Conservation (phyloP, 2,113 vertebrate genomes). For the Machaerirhynchus nigripectus region DNA sequence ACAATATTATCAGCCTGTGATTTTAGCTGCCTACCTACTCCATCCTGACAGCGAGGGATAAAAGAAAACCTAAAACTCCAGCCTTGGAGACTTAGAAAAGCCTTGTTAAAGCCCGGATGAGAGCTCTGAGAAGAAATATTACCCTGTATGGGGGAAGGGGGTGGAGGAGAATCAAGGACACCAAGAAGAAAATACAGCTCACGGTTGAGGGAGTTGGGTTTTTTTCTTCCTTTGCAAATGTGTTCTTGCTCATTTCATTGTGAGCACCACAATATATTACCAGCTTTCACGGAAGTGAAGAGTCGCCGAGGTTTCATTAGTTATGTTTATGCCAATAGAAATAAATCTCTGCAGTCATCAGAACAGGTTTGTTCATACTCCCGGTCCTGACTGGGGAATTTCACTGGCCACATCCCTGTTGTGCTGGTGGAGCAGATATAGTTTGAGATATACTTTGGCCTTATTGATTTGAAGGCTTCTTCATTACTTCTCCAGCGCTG, state of each 20-base stretch:
- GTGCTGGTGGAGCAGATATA: constrained; percentile 45
- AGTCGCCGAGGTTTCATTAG: constrained; percentile 67
- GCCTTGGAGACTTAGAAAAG: constrained; percentile 43
- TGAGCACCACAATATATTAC: constrained; percentile 60
- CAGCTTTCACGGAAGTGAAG: constrained; percentile 54
- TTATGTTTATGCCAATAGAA: constrained; percentile 73
- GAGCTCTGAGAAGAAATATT: constrained; percentile 42
- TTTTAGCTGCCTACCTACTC: constrained; percentile 45
- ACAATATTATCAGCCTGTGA: constrained; percentile 26
- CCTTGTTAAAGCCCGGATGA: background rate
- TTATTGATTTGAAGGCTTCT: constrained; percentile 75
- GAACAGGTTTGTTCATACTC: constrained; percentile 25
- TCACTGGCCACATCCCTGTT: constrained; percentile 13
- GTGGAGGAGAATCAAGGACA: constrained; percentile 29
- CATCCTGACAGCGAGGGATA: background rate
- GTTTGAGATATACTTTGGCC: constrained; percentile 64
- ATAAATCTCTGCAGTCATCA: constrained; percentile 55
- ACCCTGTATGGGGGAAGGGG: constrained; percentile 36
- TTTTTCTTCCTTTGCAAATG: constrained; percentile 44
- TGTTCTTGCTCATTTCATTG: constrained; percentile 52
- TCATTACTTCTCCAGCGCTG: constrained; percentile 69
- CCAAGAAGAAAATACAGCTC: constrained; percentile 44
- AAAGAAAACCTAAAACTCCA: constrained; percentile 34
- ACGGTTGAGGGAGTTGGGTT: constrained; percentile 35
- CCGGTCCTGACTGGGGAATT: background rate